These are phyloP conservation scores for Ptiloglossa arizonensis DNA, from an alignment of 1,140 invertebrate genomes.

Conservation along the genomic window DNA sequence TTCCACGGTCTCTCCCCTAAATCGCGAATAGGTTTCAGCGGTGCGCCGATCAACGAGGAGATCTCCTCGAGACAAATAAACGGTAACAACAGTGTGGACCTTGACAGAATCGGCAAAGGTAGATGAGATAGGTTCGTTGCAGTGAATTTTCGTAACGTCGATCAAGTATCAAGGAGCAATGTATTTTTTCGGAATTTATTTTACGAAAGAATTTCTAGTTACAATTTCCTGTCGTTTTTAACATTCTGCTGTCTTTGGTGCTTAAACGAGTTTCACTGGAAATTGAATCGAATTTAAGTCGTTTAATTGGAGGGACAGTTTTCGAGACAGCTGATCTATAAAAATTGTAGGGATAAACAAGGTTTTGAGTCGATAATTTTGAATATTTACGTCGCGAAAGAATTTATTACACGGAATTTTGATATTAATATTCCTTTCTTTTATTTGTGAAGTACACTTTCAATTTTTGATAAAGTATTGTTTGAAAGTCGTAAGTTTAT, in stretches of 20 bases:
- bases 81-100: slow-evolving; percentile 1
- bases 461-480: not conserved
- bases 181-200: not conserved
- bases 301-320: too few relatives aligned
- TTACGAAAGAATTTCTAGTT: not conserved
- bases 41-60: not conserved
- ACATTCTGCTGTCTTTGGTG: too few relatives aligned
- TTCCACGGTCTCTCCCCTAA: slow-evolving; percentile 10
- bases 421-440: slow-evolving; percentile 1
- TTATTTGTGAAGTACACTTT: too few relatives aligned
- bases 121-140: slow-evolving; percentile 31
- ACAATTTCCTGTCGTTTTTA: not conserved
- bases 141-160: not conserved
- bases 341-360: too few relatives aligned
- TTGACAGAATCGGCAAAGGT: slow-evolving; percentile 41
- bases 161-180: too few relatives aligned
- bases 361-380: too few relatives aligned
- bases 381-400: too few relatives aligned
- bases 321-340: too few relatives aligned
- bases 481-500: not conserved
- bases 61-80: slow-evolving; percentile 5
- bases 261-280: too few relatives aligned
- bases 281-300: too few relatives aligned
- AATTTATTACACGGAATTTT: not conserved
- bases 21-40: slow-evolving; percentile 12